Conservation (phyloP, 1,140 invertebrate species). For the Drosophila repletoides region DNA sequence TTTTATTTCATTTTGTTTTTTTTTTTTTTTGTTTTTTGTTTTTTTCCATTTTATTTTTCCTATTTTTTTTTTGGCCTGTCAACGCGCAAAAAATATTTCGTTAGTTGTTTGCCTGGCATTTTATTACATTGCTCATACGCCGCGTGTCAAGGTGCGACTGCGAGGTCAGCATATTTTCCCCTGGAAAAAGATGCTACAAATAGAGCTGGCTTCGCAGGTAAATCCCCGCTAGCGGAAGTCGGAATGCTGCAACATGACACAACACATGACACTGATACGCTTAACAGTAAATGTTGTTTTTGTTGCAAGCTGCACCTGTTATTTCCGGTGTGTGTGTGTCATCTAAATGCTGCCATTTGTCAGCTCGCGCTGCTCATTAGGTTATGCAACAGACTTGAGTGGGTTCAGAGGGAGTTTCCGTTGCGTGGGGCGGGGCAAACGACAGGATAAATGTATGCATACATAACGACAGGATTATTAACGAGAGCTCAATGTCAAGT, state of each 20-base stretch:
- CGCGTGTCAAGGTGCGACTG: constrained; percentile 52
- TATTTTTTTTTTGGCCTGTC: constrained; percentile 1
- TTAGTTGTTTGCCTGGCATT: constrained; percentile 32
- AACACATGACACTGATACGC: constrained; percentile 31
- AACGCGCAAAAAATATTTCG: constrained; percentile 42
- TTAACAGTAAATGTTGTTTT: constrained; percentile 13
- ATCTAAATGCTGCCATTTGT: constrained; percentile 44
- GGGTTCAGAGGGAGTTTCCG: too few relatives aligned
- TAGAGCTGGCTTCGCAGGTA: not conserved
- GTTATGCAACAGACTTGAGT: constrained; percentile 50
- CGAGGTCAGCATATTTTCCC: constrained; percentile 57
- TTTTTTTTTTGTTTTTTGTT: not conserved
- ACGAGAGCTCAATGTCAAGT: constrained; percentile 60
- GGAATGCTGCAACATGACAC: constrained; percentile 49
- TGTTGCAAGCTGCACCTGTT: constrained; percentile 15
- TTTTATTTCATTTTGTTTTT: constrained; percentile 11
- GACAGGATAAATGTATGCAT: constrained; percentile 13
- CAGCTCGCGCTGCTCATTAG: constrained; percentile 52
- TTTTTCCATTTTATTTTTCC: not conserved
- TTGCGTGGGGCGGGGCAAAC: not conserved
- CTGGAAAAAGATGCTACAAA: not conserved
- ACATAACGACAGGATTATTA: constrained; percentile 50
- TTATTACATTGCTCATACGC: constrained; percentile 54
- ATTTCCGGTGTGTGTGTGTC: constrained; percentile 51
- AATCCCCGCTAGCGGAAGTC: constrained; percentile 53